These are phyloP conservation scores for Halotydeus destructor DNA, from an alignment of 1,140 invertebrate species.

Conservation along the genomic window DNA sequence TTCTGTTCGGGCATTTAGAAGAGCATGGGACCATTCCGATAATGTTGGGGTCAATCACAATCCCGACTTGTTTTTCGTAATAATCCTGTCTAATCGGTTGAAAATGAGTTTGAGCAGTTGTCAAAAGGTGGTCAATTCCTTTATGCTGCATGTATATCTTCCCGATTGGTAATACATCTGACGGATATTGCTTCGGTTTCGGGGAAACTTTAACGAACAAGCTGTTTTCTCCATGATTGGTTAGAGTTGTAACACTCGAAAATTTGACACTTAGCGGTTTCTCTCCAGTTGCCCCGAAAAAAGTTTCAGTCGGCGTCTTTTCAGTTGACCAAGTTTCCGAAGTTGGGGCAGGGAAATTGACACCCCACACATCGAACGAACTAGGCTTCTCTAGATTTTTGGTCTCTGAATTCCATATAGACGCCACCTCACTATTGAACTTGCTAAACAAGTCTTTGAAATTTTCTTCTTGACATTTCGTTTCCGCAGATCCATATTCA, in stretches of 20 bases:
- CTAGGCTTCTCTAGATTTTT: neutral
- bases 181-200: neutral
- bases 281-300: neutral
- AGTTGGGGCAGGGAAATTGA: neutral
- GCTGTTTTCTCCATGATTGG: neutral
- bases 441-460: conserved; percentile 9
- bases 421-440: conserved; percentile 8
- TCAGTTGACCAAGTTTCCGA: neutral
- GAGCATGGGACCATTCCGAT: neutral
- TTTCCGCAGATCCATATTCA: neutral
- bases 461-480: neutral
- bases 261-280: neutral
- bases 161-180: neutral
- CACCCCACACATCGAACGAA: neutral
- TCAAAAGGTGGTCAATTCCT: conserved; percentile 42
- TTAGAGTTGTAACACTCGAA: neutral
- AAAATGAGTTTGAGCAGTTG: conserved; percentile 48
- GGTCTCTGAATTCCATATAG: conserved; percentile 7
- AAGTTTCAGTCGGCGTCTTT: neutral
- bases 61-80: conserved; percentile 6
- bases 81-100: conserved; percentile 39
- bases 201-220: neutral
- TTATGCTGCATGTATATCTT: conserved; percentile 13
- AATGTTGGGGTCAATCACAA: conserved; percentile 9
- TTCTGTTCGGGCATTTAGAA: neutral